Evolutionary conservation across 2,888 invertebrate species (phyloP).

Genomic region (Cheilosia urbana): DNA sequence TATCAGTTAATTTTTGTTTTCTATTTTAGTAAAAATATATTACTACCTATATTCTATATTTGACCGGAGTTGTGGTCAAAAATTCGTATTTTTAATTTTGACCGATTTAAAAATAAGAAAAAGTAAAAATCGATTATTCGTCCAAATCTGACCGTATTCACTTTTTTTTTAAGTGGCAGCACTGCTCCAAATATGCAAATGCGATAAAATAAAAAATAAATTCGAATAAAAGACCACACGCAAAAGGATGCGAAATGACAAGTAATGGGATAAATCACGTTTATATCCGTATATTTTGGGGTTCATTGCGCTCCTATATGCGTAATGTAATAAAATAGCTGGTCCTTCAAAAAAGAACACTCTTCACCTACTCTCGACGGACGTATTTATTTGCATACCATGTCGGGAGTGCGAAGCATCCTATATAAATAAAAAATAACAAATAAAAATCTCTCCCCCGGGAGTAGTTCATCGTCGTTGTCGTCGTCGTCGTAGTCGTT

Average conservation of each 20-base stretch:
- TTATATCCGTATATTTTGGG: slow-evolving; percentile 29
- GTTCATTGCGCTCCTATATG: background rate
- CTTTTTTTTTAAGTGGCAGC: no score
- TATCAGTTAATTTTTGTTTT: no score
- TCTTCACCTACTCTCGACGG: slow-evolving; percentile 32
- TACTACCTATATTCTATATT: no score
- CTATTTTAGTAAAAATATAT: no score
- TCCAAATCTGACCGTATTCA: no score
- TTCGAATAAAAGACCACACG: slow-evolving; percentile 28
- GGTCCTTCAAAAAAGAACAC: slow-evolving; percentile 50
- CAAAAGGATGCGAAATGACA: slow-evolving; percentile 71
- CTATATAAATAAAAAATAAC: slow-evolving; percentile 57
- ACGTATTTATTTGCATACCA: slow-evolving; percentile 66
- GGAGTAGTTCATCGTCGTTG: slow-evolving; percentile 53
- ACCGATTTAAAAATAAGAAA: no score
- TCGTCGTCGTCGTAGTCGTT: slow-evolving; percentile 2
- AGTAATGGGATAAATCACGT: slow-evolving; percentile 75
- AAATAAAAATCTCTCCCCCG: slow-evolving; percentile 55
- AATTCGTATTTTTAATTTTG: no score
- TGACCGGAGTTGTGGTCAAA: no score
- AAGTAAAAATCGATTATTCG: no score
- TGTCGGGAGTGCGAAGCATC: slow-evolving; percentile 38
- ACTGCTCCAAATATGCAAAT: slow-evolving; percentile 52
- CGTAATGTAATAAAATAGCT: slow-evolving; percentile 43
- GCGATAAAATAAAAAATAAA: slow-evolving; percentile 1